A percentile compares a stretch with the other conserved stretches of the same genome.
These are phyloP conservation scores for Stenodera caucasica DNA, from an alignment of 2,888 invertebrate species.

Conservation along the genomic window DNA sequence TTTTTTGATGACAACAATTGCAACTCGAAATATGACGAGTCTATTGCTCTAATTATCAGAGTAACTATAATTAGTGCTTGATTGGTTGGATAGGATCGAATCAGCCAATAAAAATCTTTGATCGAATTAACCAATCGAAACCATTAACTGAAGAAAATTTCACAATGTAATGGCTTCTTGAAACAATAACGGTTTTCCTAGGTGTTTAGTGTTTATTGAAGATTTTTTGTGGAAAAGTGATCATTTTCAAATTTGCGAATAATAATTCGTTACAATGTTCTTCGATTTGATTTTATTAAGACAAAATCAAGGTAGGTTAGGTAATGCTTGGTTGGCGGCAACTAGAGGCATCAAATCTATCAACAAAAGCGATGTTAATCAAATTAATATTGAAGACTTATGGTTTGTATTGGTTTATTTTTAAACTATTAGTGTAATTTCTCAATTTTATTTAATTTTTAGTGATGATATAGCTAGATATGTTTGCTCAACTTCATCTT, in stretches of 20 bases:
- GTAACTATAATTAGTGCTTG: no score
- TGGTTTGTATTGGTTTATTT: conserved; percentile 3
- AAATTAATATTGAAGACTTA: conserved; percentile 2
- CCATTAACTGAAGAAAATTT: no score
- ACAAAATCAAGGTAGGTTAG: conserved; percentile 12
- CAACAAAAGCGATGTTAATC: conserved; percentile 6
- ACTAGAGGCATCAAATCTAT: conserved; percentile 5
- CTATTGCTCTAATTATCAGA: no score
- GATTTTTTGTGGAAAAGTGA: no score
- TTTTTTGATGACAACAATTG: no score
- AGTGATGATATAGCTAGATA: conserved; percentile 11
- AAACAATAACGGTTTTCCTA: no score
- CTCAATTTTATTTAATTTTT: not conserved
- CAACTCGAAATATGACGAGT: no score
- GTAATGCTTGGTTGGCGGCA: conserved; percentile 9
- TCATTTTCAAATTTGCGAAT: not conserved
- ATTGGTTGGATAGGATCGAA: no score
- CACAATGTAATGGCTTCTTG: no score
- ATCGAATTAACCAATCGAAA: no score
- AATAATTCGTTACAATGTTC: conserved; percentile 4
- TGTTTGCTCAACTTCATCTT: conserved; percentile 11
- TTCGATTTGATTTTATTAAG: conserved; percentile 10
- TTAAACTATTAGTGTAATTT: not conserved
- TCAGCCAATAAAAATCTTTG: no score
- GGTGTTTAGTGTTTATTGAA: no score